phyloP scores from a whole-genome alignment of 2,888 invertebrate genomes.

The Trichacis sp. region DNA sequence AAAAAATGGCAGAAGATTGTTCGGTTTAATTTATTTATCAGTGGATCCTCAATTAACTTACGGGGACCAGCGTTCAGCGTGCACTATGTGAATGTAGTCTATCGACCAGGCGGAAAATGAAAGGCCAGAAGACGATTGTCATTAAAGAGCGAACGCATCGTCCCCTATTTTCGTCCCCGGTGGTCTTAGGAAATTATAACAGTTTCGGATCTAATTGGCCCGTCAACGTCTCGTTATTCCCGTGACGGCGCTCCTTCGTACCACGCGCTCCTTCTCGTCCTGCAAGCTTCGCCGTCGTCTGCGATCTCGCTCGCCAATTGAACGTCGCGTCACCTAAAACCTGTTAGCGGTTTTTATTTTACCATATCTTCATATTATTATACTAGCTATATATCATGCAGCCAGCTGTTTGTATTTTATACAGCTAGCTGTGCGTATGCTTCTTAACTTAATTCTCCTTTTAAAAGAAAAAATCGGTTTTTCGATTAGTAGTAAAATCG shows the following conservation, averaged over 20 bases:
- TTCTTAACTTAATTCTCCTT: no score
- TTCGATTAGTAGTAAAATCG: no score
- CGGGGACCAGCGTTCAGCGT: no score
- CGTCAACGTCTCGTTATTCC: slow-evolving; percentile 64
- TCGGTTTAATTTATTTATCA: no score
- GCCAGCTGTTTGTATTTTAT: no score
- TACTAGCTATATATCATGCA: no score
- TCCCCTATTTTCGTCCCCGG: slow-evolving; percentile 20
- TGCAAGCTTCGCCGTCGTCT: slow-evolving; percentile 43
- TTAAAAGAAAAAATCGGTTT: no score
- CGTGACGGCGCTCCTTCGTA: slow-evolving; percentile 52
- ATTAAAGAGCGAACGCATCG: slow-evolving; percentile 2
- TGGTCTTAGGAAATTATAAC: slow-evolving; percentile 51
- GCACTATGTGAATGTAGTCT: slow-evolving; percentile 5
- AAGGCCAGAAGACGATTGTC: slow-evolving; percentile 29
- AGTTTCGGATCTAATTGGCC: slow-evolving; percentile 64
- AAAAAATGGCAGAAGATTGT: no score
- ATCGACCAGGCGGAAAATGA: slow-evolving; percentile 47
- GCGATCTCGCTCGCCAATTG: slow-evolving; percentile 58
- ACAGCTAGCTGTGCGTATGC: no score
- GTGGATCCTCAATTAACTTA: no score
- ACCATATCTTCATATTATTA: slow-evolving; percentile 18
- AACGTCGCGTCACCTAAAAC: slow-evolving; percentile 56
- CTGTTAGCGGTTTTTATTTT: slow-evolving; percentile 29
- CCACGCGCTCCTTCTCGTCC: slow-evolving; percentile 48